A percentile compares a stretch with the other conserved stretches of the same genome.
phyloP scores from a whole-genome alignment of 2,888 invertebrate species.

The Eupithecia inturbata region DNA sequence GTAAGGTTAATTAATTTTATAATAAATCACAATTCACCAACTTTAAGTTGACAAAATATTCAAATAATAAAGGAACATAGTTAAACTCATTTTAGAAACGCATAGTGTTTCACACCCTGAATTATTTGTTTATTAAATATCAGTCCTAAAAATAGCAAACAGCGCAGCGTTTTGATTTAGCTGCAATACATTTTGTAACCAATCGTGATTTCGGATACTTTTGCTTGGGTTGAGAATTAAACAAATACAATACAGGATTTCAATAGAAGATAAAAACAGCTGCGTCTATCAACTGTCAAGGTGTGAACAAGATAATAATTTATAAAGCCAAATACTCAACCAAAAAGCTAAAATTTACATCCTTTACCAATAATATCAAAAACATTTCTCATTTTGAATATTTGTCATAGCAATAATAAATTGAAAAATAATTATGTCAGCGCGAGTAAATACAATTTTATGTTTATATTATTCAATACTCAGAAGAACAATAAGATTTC shows the following conservation, averaged over 20 bases:
- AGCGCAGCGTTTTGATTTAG: slow-evolving; percentile 30
- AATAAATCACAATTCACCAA: slow-evolving; percentile 82
- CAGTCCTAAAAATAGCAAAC: slow-evolving; percentile 42
- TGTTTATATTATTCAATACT: background rate
- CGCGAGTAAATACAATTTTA: background rate
- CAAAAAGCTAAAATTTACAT: slow-evolving; percentile 26
- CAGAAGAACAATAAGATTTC: background rate
- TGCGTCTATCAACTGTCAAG: slow-evolving; percentile 26
- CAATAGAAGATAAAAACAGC: slow-evolving; percentile 12
- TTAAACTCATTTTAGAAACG: slow-evolving; percentile 61
- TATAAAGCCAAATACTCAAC: slow-evolving; percentile 24
- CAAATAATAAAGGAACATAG: slow-evolving; percentile 75
- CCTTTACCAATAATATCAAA: slow-evolving; percentile 31
- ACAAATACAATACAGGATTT: slow-evolving; percentile 11
- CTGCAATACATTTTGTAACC: slow-evolving; percentile 29
- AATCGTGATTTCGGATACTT: slow-evolving; percentile 16
- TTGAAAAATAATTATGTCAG: background rate
- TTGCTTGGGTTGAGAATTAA: slow-evolving; percentile 9
- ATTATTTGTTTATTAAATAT: slow-evolving; percentile 49
- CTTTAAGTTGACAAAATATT: slow-evolving; percentile 79
- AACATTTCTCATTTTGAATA: slow-evolving; percentile 29
- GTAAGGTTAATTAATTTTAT: slow-evolving; percentile 69
- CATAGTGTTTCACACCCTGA: slow-evolving; percentile 70
- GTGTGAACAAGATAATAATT: slow-evolving; percentile 31
- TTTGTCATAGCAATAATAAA: slow-evolving; percentile 15